Evolutionary conservation across 2,113 vertebrate genomes (phyloP), one percentile per base, ranked within the genome.

Genomic region (Myrmecobius fasciatus): DNA sequence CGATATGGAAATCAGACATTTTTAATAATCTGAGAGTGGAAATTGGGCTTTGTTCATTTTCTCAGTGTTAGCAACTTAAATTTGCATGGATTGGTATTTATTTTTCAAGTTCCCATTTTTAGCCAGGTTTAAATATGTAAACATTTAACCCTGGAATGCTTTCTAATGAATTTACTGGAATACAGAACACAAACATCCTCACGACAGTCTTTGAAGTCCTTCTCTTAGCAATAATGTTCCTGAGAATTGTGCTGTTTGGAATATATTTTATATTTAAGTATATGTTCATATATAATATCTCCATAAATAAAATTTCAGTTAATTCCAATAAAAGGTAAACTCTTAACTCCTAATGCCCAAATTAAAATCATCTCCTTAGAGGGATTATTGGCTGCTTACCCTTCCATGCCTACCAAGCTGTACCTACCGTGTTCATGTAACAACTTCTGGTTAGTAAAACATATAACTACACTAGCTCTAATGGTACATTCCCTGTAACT

Each of bases 91-190:
- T 83, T 83, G 67, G 67, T 43, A 83, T 43, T 83, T 83, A 83
- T 83, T 83, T 83, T 83, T 83, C n/a, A 83, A 83, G 48, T 90
- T 90, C 49, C 89, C 89, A 90, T 90, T 90, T 90, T 90, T 90
- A 90, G 47, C 48, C 89, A 90, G 47, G 47, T 90, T 51, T 28
- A 90, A 90, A 31, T 48, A 90, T 90, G 25, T 51, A 90, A 90
- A 28, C 47, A 90, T 25, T 90, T 90, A 90, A 90, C 47, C 46
- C 26, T 51, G 48, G 89, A 90, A 48, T 49, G 47, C 49, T 49
- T 90, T 28, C 28, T 31, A 31, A 48, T 90, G 46, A 90, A 51
- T 90, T 90, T 90, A 51, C 47, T 49, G 89, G 14, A 90, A 90
- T 90, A 90, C 3, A 90, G 47, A 90, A 90, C 9, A 48, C 89